Conservation (phyloP, 23 tunicate species). For the Clavelina lepadiformis region DNA sequence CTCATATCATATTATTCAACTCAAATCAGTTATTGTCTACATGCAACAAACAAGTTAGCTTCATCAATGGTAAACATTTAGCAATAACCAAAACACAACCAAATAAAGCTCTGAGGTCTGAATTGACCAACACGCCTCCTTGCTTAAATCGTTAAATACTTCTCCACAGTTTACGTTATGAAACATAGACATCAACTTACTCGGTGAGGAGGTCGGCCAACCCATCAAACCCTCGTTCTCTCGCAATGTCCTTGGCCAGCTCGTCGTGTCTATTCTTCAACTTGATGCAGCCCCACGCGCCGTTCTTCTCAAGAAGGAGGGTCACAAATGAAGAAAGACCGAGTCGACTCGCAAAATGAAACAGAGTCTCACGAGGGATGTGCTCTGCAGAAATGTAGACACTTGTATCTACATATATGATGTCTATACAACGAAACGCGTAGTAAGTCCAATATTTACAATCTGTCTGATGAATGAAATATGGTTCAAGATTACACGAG, state of each 20-base stretch:
- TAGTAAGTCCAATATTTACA: not conserved
- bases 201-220: constrained; percentile 84
- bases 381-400: constrained; percentile 14
- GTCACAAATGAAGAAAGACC: constrained; percentile 85
- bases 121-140: no score
- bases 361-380: constrained; percentile 87
- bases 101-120: no score
- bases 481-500: no score
- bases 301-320: constrained; percentile 76
- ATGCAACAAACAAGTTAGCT: no score
- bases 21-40: no score
- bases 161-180: not conserved
- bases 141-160: not conserved
- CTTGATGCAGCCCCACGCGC: constrained; percentile 71
- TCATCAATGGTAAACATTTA: no score
- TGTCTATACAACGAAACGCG: no score
- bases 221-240: constrained; percentile 57
- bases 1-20: no score
- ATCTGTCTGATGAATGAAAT: no score
- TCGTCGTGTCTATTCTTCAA: constrained; percentile 66
- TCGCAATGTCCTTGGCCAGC: constrained; percentile 69
- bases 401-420: not conserved
- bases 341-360: constrained; percentile 94
- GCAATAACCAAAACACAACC: no score
- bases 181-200: constrained; percentile 29